A percentile compares a stretch with the other conserved stretches of the same genome.
phyloP scores from a whole-genome alignment of 2,797 vertebrate species.

The Pseudopleuronectes americanus region DNA sequence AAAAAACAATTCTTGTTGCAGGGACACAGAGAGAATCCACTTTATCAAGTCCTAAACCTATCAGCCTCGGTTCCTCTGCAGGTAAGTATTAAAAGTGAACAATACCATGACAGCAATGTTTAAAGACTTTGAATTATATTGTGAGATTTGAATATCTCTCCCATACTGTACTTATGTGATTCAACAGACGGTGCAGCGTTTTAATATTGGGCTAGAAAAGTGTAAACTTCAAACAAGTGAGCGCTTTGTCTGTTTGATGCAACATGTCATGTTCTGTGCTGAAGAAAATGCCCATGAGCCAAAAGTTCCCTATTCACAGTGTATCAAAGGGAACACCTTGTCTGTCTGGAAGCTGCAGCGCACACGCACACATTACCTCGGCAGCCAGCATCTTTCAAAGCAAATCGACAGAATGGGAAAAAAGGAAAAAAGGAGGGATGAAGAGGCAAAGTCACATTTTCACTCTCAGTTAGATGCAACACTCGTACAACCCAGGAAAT shows the following conservation, averaged over 20 bases:
- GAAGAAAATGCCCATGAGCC: constrained; percentile 47
- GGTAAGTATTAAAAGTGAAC: too few relatives aligned
- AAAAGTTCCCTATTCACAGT: constrained; percentile 49
- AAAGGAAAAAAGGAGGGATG: constrained; percentile 48
- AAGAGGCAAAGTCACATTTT: constrained; percentile 49
- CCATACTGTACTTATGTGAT: too few relatives aligned
- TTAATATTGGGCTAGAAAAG: not conserved
- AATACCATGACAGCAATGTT: too few relatives aligned
- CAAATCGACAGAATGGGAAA: constrained; percentile 50
- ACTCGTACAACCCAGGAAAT: constrained; percentile 44
- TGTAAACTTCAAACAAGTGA: not conserved
- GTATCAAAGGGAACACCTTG: constrained; percentile 66
- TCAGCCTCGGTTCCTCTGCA: too few relatives aligned
- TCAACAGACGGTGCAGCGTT: too few relatives aligned
- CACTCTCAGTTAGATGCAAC: constrained; percentile 21
- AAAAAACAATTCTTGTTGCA: too few relatives aligned
- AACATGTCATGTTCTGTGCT: constrained; percentile 30
- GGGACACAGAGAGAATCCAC: too few relatives aligned
- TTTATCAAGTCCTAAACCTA: too few relatives aligned
- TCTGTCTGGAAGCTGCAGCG: constrained; percentile 52
- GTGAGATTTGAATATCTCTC: too few relatives aligned
- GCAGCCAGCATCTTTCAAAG: constrained; percentile 49
- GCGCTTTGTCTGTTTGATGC: constrained; percentile 16
- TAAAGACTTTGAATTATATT: too few relatives aligned
- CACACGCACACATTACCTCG: constrained; percentile 43